Base-by-base conservation (phyloP, 1,140 invertebrate species). In the Drosophila pectinifera region DNA sequence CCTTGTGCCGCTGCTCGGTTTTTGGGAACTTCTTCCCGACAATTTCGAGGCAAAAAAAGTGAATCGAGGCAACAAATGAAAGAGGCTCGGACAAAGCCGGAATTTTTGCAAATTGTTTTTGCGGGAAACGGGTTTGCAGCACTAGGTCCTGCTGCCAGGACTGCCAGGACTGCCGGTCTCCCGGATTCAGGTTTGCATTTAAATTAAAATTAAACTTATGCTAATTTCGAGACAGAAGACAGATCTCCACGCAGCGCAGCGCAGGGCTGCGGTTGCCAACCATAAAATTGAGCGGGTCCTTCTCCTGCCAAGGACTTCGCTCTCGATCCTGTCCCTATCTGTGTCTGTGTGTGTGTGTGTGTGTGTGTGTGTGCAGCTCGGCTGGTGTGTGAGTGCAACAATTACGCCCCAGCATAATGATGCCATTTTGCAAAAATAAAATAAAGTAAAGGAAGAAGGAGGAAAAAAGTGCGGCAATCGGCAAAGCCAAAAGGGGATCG, bases 381-480 rank as follows among this genome's bases (percentile, higher is more conserved):
- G n/a, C n/a, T n/a, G n/a, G n/a, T n/a, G n/a, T 64, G 43, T 48
- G 28, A 36, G 61, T 76, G 82, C 68, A 83, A 86, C 83, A 88
- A 86, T 86, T 88, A 88, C 83, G 84, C 83, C 83, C 83, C 84
- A 89, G 70, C 84, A 80, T 89, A 88, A 88, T 83, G 84, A 88
- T 83, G 72, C 62, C 70, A 88, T 88, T 88, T 85, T 77, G 73
- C 75, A 68, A 79, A 65, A 51, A 34, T 8, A 43, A 22, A 48
- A 13, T 28, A 11, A 6, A 16, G 11, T 13, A 49, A 28, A 11
- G 20, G 24, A 13, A n/a, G 20, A 34, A 34, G 31, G 11, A 34
- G 31, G 31, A 20, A 34, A 51, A 48, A 16, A 69, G 62, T 68
- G 36, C 61, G 43, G 57, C 59, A 61, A 70, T 65, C 38, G 51